These are phyloP conservation scores for Microcebus murinus DNA, from an alignment of 2,113 vertebrate species.

Conservation along the genomic window DNA sequence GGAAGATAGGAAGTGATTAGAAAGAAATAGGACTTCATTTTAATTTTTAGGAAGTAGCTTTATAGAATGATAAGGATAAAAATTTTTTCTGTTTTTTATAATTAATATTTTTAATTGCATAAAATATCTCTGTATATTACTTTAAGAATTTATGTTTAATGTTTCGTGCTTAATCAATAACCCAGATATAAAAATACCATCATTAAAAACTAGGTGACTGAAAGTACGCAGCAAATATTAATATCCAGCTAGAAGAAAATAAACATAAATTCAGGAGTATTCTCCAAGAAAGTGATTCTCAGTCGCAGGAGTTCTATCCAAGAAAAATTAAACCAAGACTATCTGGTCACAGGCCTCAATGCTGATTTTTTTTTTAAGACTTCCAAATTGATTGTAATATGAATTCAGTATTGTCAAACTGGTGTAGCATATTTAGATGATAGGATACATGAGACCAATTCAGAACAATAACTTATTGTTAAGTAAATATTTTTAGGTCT, in stretches of 20 bases:
- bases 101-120: not conserved
- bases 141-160: not conserved
- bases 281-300: not conserved
- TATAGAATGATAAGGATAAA: not conserved
- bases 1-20: not conserved
- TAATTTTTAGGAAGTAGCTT: not conserved
- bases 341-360: no score
- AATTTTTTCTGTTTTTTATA: not conserved
- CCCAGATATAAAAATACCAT: not conserved
- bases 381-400: not conserved
- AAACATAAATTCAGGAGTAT: not conserved
- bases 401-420: not conserved
- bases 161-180: not conserved
- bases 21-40: not conserved
- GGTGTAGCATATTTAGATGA: not conserved
- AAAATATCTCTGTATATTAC: not conserved
- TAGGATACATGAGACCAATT: not conserved
- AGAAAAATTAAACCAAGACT: not conserved
- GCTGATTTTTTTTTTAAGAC: not conserved
- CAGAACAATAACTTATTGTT: not conserved
- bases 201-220: not conserved
- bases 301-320: not conserved
- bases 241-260: not conserved
- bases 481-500: not conserved
- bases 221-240: not conserved